phyloP scores from a whole-genome alignment of 2,113 vertebrate genomes.

The Equus przewalskii region DNA sequence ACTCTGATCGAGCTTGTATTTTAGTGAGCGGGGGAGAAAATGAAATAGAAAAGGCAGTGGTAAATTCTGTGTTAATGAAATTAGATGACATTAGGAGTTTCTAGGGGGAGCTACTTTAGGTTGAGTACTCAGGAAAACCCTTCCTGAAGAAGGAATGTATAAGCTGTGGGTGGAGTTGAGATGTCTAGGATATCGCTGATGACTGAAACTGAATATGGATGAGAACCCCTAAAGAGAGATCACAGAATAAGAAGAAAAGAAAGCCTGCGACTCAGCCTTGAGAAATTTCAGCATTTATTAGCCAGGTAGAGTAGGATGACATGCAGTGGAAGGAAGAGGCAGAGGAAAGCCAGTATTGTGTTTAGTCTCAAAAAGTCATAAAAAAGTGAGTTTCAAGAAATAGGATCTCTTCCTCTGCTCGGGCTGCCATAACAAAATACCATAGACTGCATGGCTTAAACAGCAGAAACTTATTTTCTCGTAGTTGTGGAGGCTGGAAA shows the following conservation, averaged over 20 bases:
- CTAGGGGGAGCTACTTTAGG: neutral
- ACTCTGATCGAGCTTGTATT: neutral
- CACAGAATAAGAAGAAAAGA: neutral
- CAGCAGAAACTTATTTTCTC: neutral
- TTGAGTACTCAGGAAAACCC: neutral
- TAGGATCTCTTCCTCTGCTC: neutral
- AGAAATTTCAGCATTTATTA: neutral
- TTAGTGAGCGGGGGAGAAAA: neutral
- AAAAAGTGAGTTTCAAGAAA: neutral
- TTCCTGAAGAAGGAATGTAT: neutral
- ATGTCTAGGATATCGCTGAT: neutral
- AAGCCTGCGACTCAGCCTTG: neutral
- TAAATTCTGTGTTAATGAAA: neutral
- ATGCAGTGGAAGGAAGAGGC: neutral
- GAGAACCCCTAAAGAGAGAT: neutral
- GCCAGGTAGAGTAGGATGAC: neutral
- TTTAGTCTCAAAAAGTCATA: neutral
- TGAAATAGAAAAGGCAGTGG: neutral
- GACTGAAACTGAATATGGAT: neutral
- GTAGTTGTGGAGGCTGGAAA: neutral
- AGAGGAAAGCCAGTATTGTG: neutral
- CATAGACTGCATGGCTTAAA: neutral
- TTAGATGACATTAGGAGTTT: neutral
- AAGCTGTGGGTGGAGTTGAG: neutral
- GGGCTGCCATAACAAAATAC: neutral